A percentile compares a stretch with the other conserved stretches of the same genome.
Conservation (phyloP, 2,113 vertebrate species). For the Electrona antarctica region DNA sequence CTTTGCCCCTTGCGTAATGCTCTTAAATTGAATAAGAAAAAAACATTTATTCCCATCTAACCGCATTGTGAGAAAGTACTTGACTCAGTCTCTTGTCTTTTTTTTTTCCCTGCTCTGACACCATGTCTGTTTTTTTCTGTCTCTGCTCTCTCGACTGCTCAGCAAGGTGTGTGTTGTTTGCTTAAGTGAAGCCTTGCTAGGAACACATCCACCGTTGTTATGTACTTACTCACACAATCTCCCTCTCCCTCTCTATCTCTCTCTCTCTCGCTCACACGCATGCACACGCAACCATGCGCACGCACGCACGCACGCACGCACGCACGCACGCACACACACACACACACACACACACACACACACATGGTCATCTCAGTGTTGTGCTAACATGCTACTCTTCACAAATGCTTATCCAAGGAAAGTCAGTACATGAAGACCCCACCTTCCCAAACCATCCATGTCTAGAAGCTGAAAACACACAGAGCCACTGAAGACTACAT, state of each 20-base stretch:
- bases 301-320: conserved; percentile 14
- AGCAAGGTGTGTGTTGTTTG: conserved; percentile 76
- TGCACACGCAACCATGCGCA: background rate
- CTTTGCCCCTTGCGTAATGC: conserved; percentile 19
- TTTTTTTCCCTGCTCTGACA: conserved; percentile 2
- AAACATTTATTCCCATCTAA: no score
- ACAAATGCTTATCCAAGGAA: background rate
- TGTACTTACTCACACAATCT: conserved; percentile 38
- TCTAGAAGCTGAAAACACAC: conserved; percentile 38
- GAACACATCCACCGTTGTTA: conserved; percentile 62
- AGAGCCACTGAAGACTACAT: conserved; percentile 32
- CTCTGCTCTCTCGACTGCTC: conserved; percentile 71
- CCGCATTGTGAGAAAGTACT: conserved; percentile 36
- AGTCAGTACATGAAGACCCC: background rate
- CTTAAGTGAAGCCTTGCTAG: conserved; percentile 61
- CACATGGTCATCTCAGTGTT: conserved; percentile 26
- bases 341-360: conserved; percentile 9
- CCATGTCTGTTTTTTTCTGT: conserved; percentile 9
- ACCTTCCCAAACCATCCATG: background rate
- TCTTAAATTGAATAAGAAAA: no score
- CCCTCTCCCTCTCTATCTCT: no score
- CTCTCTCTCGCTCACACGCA: background rate
- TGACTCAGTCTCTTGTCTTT: no score
- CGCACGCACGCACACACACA: background rate
- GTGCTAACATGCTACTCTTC: conserved; percentile 58